Evolutionary conservation across 2,797 vertebrate species (phyloP), one percentile per base, ranked within the genome.

Genomic region (Crax fasciolata): DNA sequence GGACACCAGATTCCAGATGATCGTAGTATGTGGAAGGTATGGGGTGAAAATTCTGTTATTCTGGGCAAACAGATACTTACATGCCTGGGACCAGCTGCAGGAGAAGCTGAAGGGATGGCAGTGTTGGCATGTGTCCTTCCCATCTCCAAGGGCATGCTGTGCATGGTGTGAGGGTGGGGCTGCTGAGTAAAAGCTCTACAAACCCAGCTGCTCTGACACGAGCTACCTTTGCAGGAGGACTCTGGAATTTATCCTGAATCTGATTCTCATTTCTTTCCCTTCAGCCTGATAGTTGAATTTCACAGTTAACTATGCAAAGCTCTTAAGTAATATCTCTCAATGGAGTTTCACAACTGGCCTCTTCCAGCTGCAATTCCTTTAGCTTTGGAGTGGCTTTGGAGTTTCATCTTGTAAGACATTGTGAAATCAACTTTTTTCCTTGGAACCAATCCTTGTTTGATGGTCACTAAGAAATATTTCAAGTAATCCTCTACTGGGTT

Each of bases 371-470:
- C 63, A 94, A 70, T 78, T 96, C 91, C 51, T 92, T 91, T 35
- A 65, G 80, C 90, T 94, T 96, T 91, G 83, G 90, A 96, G 91
- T 94, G 91, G 93, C 73, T 96, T 97, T 77, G 80, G 71, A 91
- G 65, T 94, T 91, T 91, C 87, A 89, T 87, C 63, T 79, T 68
- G 71, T 76, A 59, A 91, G 62, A 14, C 1, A 2, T 96, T 95
- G 85, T 94, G 94, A 84, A 97, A 97, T 90, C 74, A 91, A 61
- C 74, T 59, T 84, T 94, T 74, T 62, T 25, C 71, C 86, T 94
- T 91, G 77, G 82, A 23, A 52, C 80, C 88, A 5, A 28, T 71
- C 15, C 71, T 71, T 44, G 23, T 44, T 28, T 93, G 85, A 93
- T 61, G 76, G 59, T 89, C 77, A 94, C 85, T 72, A 74, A 48